Conservation (phyloP, 2,113 vertebrate genomes). For the Bubo bubo region DNA sequence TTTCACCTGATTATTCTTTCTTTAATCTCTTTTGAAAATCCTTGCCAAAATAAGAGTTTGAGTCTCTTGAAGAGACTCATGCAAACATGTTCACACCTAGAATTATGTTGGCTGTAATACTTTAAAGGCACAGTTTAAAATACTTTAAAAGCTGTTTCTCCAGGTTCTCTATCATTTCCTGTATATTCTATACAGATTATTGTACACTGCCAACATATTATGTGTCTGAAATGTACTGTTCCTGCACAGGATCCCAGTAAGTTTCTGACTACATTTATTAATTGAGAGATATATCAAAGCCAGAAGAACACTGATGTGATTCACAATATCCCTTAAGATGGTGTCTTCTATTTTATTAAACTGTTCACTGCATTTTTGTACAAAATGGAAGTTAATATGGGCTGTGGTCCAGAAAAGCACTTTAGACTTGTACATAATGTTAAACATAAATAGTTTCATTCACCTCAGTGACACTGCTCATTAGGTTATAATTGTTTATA, state of each 20-base stretch:
- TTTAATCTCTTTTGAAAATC: neutral
- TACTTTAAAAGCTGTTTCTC: too few species aligned
- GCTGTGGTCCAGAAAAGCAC: slow-evolving; percentile 61
- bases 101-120: neutral
- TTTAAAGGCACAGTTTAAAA: neutral
- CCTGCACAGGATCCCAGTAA: neutral
- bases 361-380: neutral
- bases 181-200: neutral
- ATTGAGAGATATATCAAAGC: neutral
- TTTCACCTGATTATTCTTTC: neutral
- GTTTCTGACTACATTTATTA: slow-evolving; percentile 1
- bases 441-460: slow-evolving; percentile 39
- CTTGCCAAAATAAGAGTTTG: neutral
- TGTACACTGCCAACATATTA: neutral
- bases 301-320: slow-evolving; percentile 12
- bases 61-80: neutral
- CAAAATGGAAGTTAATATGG: slow-evolving; percentile 31
- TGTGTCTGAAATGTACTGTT: neutral
- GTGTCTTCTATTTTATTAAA: slow-evolving; percentile 67
- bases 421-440: slow-evolving; percentile 39
- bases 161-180: neutral
- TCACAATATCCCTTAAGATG: slow-evolving; percentile 66
- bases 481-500: slow-evolving; percentile 41
- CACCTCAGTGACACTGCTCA: neutral
- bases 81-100: neutral